Evolutionary conservation across 2,888 invertebrate species (phyloP), one percentile per base, ranked within the genome.

Genomic region (Mythimna loreyi): DNA sequence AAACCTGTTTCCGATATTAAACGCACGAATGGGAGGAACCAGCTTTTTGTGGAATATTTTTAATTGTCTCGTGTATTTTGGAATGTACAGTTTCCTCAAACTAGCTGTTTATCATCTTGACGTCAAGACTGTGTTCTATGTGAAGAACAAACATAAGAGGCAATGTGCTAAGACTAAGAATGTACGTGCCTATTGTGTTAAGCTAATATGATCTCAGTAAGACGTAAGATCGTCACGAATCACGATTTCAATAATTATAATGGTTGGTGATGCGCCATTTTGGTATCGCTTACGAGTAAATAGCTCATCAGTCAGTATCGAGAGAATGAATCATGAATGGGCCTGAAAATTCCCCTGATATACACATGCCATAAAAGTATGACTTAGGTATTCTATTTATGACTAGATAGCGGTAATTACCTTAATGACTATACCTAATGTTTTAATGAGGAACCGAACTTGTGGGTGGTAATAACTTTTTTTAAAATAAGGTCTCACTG

Each of bases 191-290:
- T 65, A 23, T 55, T 67, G 30, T 75, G 16, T 33, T 59, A 23
- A 59, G 50, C 11, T 58, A 62, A 47, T 53, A 40, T 65, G 50
- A 60, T 36, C 30, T 50, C 33, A 55, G 1, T 40, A 47, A 28
- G 9, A 28, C 47, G 25, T 3, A 28, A 47, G 25, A 9, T 36
- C 74, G n/a, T 60, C 70, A 72, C 66, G 53, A 72, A 30, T 64
- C 72, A 72, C 77, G 82, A 70, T 67, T 45, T 49, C 53, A 43
- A 63, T 67, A 19, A 61, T 61, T 53, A 61, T 53, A n/a, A n/a
- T 58, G 28, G 11, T 33, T 55, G 63, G 19, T n/a, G 16, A 43
- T 58, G 23, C 23, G 11, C 13, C 40, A 45, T 55, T 52, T 62
- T 67, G 58, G 21, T 4, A 28, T 28, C 28, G 28, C 4, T 28